phyloP scores from a whole-genome alignment of 2,113 vertebrate genomes.

The Nothobranchius kuhntae region DNA sequence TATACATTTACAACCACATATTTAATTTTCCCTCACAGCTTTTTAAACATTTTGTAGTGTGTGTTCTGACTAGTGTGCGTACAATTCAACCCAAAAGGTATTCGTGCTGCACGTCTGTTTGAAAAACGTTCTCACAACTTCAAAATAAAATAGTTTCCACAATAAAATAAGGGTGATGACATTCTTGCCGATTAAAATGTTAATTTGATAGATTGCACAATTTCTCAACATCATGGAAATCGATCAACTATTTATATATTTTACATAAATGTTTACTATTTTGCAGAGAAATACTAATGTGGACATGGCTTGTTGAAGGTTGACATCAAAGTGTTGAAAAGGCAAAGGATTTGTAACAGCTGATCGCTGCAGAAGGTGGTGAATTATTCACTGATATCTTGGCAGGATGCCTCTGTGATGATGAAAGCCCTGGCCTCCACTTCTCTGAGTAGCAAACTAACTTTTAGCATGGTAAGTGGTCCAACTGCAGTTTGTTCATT shows the following conservation, averaged over 20 bases:
- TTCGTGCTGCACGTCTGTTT: constrained; percentile 14
- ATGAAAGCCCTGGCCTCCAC: constrained; percentile 70
- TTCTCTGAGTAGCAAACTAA: constrained; percentile 29
- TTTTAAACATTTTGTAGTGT: neutral
- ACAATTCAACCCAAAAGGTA: constrained; percentile 16
- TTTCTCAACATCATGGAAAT: neutral
- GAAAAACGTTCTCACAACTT: constrained; percentile 20
- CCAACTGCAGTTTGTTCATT: constrained; percentile 71
- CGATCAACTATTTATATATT: neutral
- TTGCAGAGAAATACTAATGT: constrained; percentile 4
- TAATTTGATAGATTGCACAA: neutral
- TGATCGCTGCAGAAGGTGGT: constrained; percentile 70
- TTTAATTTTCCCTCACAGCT: constrained; percentile 29
- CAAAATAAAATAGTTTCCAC: neutral
- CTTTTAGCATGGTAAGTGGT: constrained; percentile 44
- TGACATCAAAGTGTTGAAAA: constrained; percentile 36
- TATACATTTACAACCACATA: constrained; percentile 37
- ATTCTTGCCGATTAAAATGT: neutral
- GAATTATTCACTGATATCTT: constrained; percentile 72
- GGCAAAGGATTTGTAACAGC: constrained; percentile 44
- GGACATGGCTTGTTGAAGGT: constrained; percentile 12
- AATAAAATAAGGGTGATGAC: neutral
- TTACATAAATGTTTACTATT: neutral
- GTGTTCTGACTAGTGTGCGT: constrained; percentile 11
- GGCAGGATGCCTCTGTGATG: constrained; percentile 61